Base-by-base conservation (phyloP, 2,888 invertebrate species). In the Dicroscelio sp. region DNA sequence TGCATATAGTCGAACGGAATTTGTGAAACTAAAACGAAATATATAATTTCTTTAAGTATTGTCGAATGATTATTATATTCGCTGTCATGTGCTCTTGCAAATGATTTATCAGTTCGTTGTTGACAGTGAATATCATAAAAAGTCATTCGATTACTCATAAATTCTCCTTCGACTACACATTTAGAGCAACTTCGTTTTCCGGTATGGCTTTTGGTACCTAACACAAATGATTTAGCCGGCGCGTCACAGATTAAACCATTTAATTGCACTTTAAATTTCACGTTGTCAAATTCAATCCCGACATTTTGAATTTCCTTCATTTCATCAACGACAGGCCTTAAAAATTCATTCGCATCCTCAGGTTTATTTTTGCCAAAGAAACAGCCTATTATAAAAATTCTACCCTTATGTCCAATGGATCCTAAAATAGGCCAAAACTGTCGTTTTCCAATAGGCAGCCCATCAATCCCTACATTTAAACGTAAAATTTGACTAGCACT, bases 101-200 rank as follows among this genome's bases (percentile, higher is more conserved):
- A 86, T 23, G 86, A 76, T 25, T 30, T 14, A 31, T 89, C 79
- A 8, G 86, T 86, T 84, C 84, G 67, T 80, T 79, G 52, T 27
- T 63, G n/a, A 69, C 55, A 48, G 38, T 78, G 25, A 27, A 8
- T 69, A n/a, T 58, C 48, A 31, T 63, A 43, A 82, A 80, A 87
- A 25, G 60, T 31, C 25, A 60, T 79, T 52, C 71, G 38, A n/a
- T 60, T 33, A 31, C 76, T 63, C 10, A 43, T 12, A 17, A 73
- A 31, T 12, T 52, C 43, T 48, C 73, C 73, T 30, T 20, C 12
- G 14, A 92, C 75, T 17, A 30, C 69, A 43, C 92, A 93, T 35
- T 90, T 76, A 43, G 87, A 85, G 67, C 92, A 94, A 27, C 91
- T 73, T 67, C 73, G 43, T 25, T 86, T 88, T 1, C 92, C 93